phyloP scores from a whole-genome alignment of 2,888 invertebrate genomes.

The Lampropteryx suffumata region DNA sequence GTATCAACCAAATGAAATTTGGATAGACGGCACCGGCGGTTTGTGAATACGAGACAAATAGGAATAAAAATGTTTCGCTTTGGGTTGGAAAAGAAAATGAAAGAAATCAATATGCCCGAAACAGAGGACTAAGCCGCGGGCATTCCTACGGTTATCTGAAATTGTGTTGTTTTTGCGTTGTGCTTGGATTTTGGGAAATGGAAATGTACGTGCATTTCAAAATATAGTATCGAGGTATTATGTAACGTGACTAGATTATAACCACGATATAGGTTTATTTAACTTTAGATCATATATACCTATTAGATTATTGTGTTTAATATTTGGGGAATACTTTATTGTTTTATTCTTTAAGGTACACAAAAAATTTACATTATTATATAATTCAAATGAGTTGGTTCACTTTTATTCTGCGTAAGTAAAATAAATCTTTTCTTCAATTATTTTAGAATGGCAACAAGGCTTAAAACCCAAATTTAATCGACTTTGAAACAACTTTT shows the following conservation, averaged over 20 bases:
- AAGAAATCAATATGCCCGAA: conserved; percentile 64
- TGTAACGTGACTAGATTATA: too few relatives aligned
- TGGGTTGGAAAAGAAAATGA: conserved; percentile 66
- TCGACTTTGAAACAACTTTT: too few relatives aligned
- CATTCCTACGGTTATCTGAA: conserved; percentile 28
- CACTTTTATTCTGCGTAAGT: too few relatives aligned
- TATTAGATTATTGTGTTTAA: too few relatives aligned
- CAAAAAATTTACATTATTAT: too few relatives aligned
- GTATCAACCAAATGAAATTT: conserved; percentile 70
- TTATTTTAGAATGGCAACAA: neutral
- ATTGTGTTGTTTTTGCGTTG: conserved; percentile 14
- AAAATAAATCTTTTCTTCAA: too few relatives aligned
- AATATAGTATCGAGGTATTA: too few relatives aligned
- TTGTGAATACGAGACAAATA: conserved; percentile 61
- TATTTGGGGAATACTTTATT: too few relatives aligned
- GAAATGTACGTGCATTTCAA: neutral
- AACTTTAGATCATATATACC: too few relatives aligned
- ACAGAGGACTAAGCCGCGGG: conserved; percentile 48
- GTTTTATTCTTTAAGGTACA: too few relatives aligned
- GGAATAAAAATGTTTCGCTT: conserved; percentile 62
- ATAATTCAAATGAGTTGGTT: too few relatives aligned
- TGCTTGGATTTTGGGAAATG: neutral
- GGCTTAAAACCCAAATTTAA: neutral
- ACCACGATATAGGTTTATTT: too few relatives aligned
- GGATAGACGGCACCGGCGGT: conserved; percentile 46